Base-by-base conservation (phyloP, 37 sponge, comb jelly and placozoan species). In the Spongia lamella region DNA sequence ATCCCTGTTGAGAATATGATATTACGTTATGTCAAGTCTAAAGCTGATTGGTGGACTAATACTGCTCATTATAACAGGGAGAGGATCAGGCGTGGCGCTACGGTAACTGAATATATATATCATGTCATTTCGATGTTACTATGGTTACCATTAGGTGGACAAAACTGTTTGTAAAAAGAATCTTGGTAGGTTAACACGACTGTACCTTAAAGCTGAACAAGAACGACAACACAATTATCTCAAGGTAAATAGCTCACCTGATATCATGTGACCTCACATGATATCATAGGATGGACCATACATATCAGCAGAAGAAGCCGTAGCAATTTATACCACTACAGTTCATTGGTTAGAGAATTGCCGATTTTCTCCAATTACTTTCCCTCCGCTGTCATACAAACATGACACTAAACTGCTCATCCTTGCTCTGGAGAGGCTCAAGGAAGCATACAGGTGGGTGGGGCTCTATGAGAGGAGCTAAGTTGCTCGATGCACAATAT, bases 31-130 rank as follows among this genome's bases (percentile, higher is more conserved):
- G 99, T 97, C 63, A 97, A 97, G 91, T 76, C 88, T 64, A 97
- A 97, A 57, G 99, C 99, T 31, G 99, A 97, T 56, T 97, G 99
- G 99, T 97, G 99, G 99, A 97, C 99, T 50, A 97, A 97, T 84
- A 97, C 99, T 17, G 93, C 99, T 36, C 99, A 94, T 75, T 97
- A 97, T 80, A 97, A 97, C 79, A 38, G 99, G 36, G 99, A 97
- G 92, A 76, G 99, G 30, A 97, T 97, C 78, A 60, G 93, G 51
- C 51, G 99, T 61, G 99, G 99, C 14, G 95, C 99, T 35, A 97
- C 99, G 38, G 99, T 88, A 37, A 69, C 61, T 9, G 9, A 56
- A 5, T 21, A 15, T 22, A 35, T 17, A 16, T n/a, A n/a, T n/a
- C n/a, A n/a, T n/a, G n/a, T n/a, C n/a, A n/a, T n/a, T n/a, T 7